Base-by-base conservation (phyloP, 2,888 invertebrate genomes). In the Apocheima hispidaria region DNA sequence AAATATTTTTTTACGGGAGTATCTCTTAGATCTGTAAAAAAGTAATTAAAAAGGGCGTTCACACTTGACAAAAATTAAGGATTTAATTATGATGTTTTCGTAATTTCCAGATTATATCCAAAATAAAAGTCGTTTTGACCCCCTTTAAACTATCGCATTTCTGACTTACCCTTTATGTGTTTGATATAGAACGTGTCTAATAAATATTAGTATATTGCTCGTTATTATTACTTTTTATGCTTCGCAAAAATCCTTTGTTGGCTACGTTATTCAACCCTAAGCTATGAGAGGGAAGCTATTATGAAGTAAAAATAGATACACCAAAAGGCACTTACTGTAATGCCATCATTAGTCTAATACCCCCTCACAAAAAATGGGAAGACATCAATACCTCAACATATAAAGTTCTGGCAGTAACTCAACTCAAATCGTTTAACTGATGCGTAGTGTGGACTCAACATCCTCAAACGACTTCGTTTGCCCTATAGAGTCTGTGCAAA, bases 271-370 rank as follows among this genome's bases (percentile, higher is more conserved):
- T 44, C 30, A 46, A 21, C 38, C 58, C 43, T 41, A 30, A 49
- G 43, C 26, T 43, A 64, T 60, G 64, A 50, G 64, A 50, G 43
- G 44, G 46, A 59, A 53, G 55, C 62, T 65, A 63, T 69, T 66
- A 60, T 66, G 66, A 64, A 65, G 58, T 63, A 66, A 69, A 64
- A 66, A 68, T 65, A 62, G 46, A 58, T 66, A 65, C 66, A 65
- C 38, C 61, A 54, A 66, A 67, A 65, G 54, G 66, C 66, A 67
- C 63, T 66, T 66, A 52, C 49, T 49, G 48, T 69, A 56, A 65
- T 69, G 63, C 62, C 52, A 58, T 69, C 68, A 63, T 69, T 65
- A 66, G 64, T 55, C 43, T 58, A 60, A 64, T 68, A 66, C 55
- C 38, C 48, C 21, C 35, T 12, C 49, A 33, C 52, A 63, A 61